Conservation (phyloP, 2,797 vertebrate species). For the Paedocypris micromegethes region DNA sequence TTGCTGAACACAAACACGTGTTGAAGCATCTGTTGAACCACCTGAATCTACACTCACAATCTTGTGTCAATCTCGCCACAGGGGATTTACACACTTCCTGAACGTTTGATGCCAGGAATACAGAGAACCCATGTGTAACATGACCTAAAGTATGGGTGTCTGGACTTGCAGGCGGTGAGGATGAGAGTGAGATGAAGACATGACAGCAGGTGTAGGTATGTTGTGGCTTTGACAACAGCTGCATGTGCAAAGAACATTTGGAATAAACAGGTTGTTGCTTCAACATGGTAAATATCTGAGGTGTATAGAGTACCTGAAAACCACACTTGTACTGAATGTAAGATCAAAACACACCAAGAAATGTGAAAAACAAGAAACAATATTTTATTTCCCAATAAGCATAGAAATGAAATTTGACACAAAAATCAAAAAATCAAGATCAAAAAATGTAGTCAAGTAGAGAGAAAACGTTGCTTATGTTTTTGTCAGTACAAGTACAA, state of each 20-base stretch:
- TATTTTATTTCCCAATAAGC: too few relatives aligned
- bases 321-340: too few relatives aligned
- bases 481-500: too few relatives aligned
- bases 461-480: too few relatives aligned
- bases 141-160: slow-evolving; percentile 24
- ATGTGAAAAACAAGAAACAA: too few relatives aligned
- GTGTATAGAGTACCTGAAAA: too few relatives aligned
- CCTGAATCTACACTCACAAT: background rate
- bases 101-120: slow-evolving; percentile 2
- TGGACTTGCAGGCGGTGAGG: slow-evolving; percentile 20
- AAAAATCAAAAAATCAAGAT: too few relatives aligned
- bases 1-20: background rate
- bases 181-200: slow-evolving; percentile 7
- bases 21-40: background rate
- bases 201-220: slow-evolving; percentile 20
- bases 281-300: too few relatives aligned
- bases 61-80: background rate
- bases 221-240: slow-evolving; percentile 2
- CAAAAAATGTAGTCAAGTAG: too few relatives aligned
- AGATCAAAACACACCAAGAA: too few relatives aligned
- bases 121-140: background rate
- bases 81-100: slow-evolving; percentile 12
- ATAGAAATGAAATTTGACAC: too few relatives aligned
- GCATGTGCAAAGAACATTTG: background rate
- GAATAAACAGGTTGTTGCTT: background rate